Percentiles rank a stretch among this genome's conserved stretches.
Evolutionary conservation across 2,888 invertebrate genomes (phyloP).

Genomic region (Fragum sueziense): DNA sequence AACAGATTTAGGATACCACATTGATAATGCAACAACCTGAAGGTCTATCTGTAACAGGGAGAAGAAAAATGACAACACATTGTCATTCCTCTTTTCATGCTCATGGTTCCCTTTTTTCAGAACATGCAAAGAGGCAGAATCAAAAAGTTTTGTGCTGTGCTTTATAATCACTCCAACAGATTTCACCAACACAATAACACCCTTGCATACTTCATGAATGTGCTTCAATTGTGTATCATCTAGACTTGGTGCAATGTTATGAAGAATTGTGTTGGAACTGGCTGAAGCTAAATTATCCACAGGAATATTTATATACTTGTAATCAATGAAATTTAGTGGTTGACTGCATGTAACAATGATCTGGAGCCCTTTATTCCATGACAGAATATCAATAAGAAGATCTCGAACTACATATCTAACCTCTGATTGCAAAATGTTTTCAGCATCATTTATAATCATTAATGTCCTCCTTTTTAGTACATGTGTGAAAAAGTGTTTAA

Average conservation of each 20-base stretch:
- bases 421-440: not conserved
- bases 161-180: not conserved
- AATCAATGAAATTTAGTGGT: not conserved
- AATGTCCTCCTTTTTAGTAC: not conserved
- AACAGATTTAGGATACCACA: constrained; percentile 4
- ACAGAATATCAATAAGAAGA: not conserved
- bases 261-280: not conserved
- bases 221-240: not conserved
- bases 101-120: too few relatives aligned
- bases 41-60: not conserved
- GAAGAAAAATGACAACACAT: not conserved
- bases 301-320: not conserved
- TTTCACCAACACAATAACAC: not conserved
- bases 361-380: not conserved
- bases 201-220: not conserved
- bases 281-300: not conserved
- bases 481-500: not conserved
- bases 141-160: not conserved
- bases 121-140: too few relatives aligned
- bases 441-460: not conserved
- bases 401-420: not conserved
- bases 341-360: not conserved
- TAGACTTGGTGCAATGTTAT: not conserved
- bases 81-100: not conserved
- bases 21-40: not conserved